These are phyloP conservation scores for Axis porcinus DNA, from an alignment of 2,113 vertebrate genomes.

Conservation along the genomic window DNA sequence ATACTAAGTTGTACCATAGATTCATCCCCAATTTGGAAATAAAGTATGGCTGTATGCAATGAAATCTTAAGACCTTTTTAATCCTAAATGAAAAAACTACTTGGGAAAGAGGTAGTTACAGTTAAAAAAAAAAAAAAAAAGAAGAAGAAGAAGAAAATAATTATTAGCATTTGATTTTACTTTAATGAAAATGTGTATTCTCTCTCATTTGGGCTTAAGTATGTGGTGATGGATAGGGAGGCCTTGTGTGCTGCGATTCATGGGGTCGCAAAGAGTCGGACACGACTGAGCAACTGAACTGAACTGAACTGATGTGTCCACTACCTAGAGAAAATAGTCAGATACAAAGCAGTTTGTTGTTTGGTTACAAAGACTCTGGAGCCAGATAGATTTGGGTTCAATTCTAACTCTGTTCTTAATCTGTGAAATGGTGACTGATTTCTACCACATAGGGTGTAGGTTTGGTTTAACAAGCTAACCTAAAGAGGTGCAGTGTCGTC, in stretches of 20 bases:
- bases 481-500: accelerated
- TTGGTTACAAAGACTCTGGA: background rate
- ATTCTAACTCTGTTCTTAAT: background rate
- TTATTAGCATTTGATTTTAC: background rate
- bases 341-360: background rate
- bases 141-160: background rate
- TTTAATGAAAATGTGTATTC: background rate
- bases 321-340: background rate
- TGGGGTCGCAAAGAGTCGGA: no score
- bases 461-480: background rate
- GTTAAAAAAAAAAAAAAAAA: background rate
- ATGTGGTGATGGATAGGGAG: no score
- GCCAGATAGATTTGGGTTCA: background rate
- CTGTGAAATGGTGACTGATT: background rate
- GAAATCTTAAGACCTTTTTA: background rate
- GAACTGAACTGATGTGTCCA: no score
- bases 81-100: background rate
- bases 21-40: background rate
- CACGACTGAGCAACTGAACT: no score
- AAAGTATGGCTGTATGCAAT: background rate
- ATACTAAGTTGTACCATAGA: background rate
- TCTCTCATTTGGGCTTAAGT: background rate
- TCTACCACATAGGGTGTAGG: accelerated
- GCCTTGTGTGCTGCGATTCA: no score
- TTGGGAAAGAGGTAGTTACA: background rate